Evolutionary conservation across 2,888 invertebrate genomes (phyloP).

Genomic region (Erebia aethiops): DNA sequence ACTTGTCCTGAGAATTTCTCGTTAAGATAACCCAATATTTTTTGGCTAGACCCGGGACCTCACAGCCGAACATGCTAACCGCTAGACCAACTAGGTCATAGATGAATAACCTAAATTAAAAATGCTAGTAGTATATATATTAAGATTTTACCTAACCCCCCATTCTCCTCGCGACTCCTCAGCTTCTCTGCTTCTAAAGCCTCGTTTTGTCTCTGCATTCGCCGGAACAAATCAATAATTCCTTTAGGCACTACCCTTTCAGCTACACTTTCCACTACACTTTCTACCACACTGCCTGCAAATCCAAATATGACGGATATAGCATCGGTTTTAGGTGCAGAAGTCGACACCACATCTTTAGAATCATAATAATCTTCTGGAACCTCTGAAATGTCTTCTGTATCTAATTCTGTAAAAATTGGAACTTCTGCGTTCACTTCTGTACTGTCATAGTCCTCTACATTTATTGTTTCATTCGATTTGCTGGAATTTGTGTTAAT

Average conservation of each 20-base stretch:
- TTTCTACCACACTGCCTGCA: slow-evolving; percentile 75
- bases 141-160: slow-evolving; percentile 64
- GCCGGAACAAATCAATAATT: slow-evolving; percentile 69
- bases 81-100: no score
- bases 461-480: slow-evolving; percentile 22
- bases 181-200: slow-evolving; percentile 73
- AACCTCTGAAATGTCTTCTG: slow-evolving; percentile 60
- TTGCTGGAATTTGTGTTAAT: slow-evolving; percentile 43
- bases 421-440: slow-evolving; percentile 58
- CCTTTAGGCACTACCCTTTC: slow-evolving; percentile 75
- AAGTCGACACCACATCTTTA: slow-evolving; percentile 71
- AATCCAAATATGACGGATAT: slow-evolving; percentile 73
- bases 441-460: slow-evolving; percentile 43
- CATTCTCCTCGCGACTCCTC: slow-evolving; percentile 77
- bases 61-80: no score
- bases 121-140: not conserved
- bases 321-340: slow-evolving; percentile 71
- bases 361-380: slow-evolving; percentile 77
- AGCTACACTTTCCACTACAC: slow-evolving; percentile 73
- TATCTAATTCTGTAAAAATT: slow-evolving; percentile 67
- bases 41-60: no score
- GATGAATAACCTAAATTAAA: not conserved
- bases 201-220: slow-evolving; percentile 77
- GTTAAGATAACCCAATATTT: no score
- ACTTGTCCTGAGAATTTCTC: no score